Evolutionary conservation across 92 coral and sea anemone genomes (phyloP).

Genomic region (Parazoanthus darwini): DNA sequence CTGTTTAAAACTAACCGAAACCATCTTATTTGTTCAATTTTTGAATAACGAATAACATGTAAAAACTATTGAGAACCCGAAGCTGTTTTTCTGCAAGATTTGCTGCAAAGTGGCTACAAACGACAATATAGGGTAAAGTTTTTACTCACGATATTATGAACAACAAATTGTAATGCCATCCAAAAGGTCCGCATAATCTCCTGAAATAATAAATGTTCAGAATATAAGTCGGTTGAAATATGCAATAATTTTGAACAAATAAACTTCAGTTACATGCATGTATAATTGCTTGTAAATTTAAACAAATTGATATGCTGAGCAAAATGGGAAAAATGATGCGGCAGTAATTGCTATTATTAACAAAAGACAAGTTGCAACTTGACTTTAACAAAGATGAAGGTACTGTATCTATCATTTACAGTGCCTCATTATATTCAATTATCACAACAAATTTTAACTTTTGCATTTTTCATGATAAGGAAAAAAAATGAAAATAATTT

Average conservation of each 20-base stretch:
- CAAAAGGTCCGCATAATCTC: conserved; percentile 59
- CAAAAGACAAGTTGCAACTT: too few relatives aligned
- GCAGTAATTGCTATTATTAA: too few relatives aligned
- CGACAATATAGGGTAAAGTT: neutral
- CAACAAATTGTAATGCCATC: conserved; percentile 62
- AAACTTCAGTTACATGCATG: neutral
- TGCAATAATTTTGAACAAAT: neutral
- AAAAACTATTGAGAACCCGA: neutral
- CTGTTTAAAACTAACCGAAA: neutral
- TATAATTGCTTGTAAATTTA: neutral
- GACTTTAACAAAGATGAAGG: too few relatives aligned
- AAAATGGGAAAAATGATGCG: too few relatives aligned
- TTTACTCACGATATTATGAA: conserved; percentile 68
- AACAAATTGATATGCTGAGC: too few relatives aligned
- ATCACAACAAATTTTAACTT: neutral
- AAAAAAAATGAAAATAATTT: too few relatives aligned
- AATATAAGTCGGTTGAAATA: too few relatives aligned
- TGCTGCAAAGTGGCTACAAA: neutral
- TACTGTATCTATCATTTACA: too few relatives aligned
- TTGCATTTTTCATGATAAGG: too few relatives aligned
- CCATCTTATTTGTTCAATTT: neutral
- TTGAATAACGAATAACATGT: neutral
- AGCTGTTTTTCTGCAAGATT: neutral
- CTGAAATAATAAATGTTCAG: conserved; percentile 37
- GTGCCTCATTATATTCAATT: neutral